Base-by-base conservation (phyloP, 1,140 invertebrate species). In the Pseudachorutes palmiensis region DNA sequence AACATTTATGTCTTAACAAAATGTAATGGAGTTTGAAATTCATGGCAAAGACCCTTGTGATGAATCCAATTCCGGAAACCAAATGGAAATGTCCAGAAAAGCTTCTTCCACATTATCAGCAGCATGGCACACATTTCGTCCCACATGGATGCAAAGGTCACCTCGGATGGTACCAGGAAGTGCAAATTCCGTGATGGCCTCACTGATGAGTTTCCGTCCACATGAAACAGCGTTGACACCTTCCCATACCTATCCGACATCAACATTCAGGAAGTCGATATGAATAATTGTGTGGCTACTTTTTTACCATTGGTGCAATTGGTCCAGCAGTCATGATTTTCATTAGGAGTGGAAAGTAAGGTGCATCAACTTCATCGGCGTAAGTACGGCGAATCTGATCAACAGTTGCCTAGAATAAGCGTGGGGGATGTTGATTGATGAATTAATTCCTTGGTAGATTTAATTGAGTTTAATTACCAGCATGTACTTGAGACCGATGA, bases 131-230 rank as follows among this genome's bases (percentile, higher is more conserved):
- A 36, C 60, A 24, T 62, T 62, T 29, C 84, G 80, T 66, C 85
- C 84, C 72, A 84, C 81, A 74, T 86, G 83, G 72, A 86, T 81
- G 71, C 80, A 81, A 76, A 80, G 85, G 75, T 87, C 85, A 66
- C 85, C 84, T 62, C 85, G 78, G 72, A 87, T 86, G 65, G 84
- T 86, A 58, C 85, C 85, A 51, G 84, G 84, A 32, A 77, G 77
- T 3, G 83, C 83, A 49, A 81, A 78, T 36, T 75, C 69, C 19
- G 86, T 86, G 72, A 86, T 84, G 55, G 85, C 87, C 59, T 82
- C 85, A 59, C 85, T 86, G 58, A 87, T 78, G 78, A 87, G 83
- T 30, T 74, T 75, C 68, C 86, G 80, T 16, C 83, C 84, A 67
- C 81, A 83, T 71, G 82, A 83, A 26, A 87, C 84, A 31, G 80